These are phyloP conservation scores for Macrosiphum euphorbiae DNA, from an alignment of 2,888 invertebrate genomes.

Conservation along the genomic window DNA sequence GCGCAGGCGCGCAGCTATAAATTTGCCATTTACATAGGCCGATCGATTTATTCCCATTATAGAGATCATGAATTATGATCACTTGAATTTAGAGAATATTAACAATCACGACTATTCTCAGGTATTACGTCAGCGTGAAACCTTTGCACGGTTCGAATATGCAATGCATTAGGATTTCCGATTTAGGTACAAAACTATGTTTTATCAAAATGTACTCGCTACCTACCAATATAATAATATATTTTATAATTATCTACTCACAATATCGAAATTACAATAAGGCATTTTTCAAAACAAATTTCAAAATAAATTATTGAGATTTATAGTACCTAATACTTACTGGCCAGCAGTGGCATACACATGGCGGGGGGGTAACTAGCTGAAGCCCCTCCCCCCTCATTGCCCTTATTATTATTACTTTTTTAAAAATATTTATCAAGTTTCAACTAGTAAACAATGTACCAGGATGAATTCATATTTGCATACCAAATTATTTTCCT, in stretches of 20 bases:
- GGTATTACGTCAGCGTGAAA: background rate
- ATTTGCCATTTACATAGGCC: constrained; percentile 33
- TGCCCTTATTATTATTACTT: no score
- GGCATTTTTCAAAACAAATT: background rate
- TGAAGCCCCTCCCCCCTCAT: no score
- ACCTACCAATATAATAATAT: background rate
- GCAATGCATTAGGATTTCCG: background rate
- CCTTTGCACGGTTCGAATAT: background rate
- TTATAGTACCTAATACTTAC: no score
- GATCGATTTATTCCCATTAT: constrained; percentile 51
- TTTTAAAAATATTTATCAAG: no score
- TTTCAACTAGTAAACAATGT: no score
- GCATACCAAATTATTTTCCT: no score
- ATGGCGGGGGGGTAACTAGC: no score
- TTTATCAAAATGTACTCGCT: background rate
- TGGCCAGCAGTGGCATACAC: no score
- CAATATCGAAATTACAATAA: background rate
- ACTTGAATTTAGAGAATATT: constrained; percentile 4
- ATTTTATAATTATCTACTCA: background rate
- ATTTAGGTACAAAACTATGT: background rate
- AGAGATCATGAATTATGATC: constrained; percentile 24
- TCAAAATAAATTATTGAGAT: background rate
- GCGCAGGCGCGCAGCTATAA: background rate
- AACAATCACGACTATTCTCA: background rate
- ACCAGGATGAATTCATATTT: no score